Evolutionary conservation across 2,113 vertebrate genomes (phyloP), one percentile per base, ranked within the genome.

Genomic region (Gobius niger): DNA sequence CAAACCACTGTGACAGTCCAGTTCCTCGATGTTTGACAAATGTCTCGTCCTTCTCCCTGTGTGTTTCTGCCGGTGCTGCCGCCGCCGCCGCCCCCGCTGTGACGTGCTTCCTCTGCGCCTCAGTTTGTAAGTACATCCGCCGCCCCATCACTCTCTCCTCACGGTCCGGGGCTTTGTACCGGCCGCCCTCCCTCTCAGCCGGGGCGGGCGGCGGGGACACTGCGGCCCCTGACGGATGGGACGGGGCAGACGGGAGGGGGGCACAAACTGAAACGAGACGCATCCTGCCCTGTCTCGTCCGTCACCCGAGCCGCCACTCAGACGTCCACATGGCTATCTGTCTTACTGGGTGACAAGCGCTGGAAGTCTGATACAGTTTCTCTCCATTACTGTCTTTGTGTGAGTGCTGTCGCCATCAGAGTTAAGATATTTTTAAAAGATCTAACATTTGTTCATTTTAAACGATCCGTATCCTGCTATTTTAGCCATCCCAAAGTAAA

Each of bases 91-190:
- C 13, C 24, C 82, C 80, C 57, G 76, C 79, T 19, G 78, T 61
- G 84, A 79, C 47, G 72, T 68, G 86, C 88, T 82, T 87, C 82
- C 78, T 83, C 75, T 68, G 57, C 73, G 72, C 14, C 69, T 44
- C 86, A 94, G 93, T 94, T 94, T 92, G 93, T 94, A 90, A 94
- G 93, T 94, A 92, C 84, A 92, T 34, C 90, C 67, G 84, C 87
- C 75, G 50, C 11, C 62, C 68, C 83, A 82, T 92, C 87, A 83
- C 78, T 90, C 85, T 83, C 81, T 67, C 82, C 79, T 24, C 19
- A 81, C 78, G 24, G 24, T 24, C 24, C 24, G 62, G 67, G 66
- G 68, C 70, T 79, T 88, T 84, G 82, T 85, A n/a, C 59, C 65
- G n/a, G 52, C 52, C 6, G 52, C 52, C 82, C 82, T 76, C 75